Conservation (phyloP, 2,113 vertebrate genomes). For the Seriola quinqueradiata region DNA sequence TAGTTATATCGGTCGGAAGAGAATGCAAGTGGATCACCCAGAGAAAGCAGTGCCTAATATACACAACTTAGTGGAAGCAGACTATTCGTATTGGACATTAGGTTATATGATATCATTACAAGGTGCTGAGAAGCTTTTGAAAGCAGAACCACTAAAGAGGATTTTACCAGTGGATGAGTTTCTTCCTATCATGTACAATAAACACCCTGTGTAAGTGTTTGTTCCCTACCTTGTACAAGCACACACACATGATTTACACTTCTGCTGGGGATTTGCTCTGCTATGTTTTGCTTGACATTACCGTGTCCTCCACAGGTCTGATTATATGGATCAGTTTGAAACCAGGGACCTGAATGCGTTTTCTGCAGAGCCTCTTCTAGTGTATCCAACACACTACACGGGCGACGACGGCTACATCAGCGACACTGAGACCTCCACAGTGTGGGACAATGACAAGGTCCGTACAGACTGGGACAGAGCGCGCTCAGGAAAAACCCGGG, state of each 20-base stretch:
- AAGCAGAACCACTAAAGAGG: constrained; percentile 86
- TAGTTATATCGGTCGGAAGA: constrained; percentile 94
- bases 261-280: background rate
- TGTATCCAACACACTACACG: constrained; percentile 94
- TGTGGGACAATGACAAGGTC: constrained; percentile 91
- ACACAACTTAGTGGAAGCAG: constrained; percentile 91
- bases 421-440: constrained; percentile 94
- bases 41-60: constrained; percentile 91
- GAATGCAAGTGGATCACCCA: constrained; percentile 92
- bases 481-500: constrained; percentile 89
- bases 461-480: constrained; percentile 93
- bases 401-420: constrained; percentile 93
- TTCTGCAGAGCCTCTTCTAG: constrained; percentile 91
- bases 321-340: constrained; percentile 91
- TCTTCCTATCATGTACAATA: constrained; percentile 94
- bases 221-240: background rate
- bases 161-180: constrained; percentile 95
- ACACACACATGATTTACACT: background rate
- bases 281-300: constrained; percentile 16
- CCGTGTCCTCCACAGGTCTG: constrained; percentile 77
- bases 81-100: constrained; percentile 96
- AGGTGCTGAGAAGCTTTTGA: constrained; percentile 91
- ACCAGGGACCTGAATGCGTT: constrained; percentile 89
- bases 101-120: constrained; percentile 91
- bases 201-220: constrained; percentile 92